Evolutionary conservation across 2,888 invertebrate genomes (phyloP).

Genomic region (Drosophila rellima): DNA sequence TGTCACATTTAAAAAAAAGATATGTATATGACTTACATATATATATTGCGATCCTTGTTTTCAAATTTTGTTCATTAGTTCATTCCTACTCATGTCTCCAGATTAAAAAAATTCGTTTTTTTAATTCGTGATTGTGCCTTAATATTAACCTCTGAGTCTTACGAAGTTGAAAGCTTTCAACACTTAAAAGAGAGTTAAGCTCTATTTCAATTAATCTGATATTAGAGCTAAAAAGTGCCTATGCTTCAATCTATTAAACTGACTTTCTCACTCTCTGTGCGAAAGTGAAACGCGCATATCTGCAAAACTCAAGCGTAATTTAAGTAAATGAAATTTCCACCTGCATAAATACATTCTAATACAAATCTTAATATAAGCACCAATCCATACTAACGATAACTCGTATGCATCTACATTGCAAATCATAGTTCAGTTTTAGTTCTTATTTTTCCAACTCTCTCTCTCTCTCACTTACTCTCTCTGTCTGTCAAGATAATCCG

Average conservation of each 20-base stretch:
- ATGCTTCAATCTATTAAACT: constrained; percentile 1
- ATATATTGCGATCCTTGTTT: too few relatives aligned
- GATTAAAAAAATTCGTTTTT: too few relatives aligned
- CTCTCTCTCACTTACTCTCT: background rate
- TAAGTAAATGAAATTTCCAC: constrained; percentile 75
- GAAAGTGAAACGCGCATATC: constrained; percentile 7
- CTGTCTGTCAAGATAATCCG: background rate
- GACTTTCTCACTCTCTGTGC: background rate
- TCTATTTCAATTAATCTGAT: constrained; percentile 1
- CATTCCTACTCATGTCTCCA: background rate
- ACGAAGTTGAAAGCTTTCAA: background rate
- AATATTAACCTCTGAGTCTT: background rate
- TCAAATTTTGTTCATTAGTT: background rate
- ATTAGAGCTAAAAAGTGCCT: constrained; percentile 17
- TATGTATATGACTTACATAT: too few relatives aligned
- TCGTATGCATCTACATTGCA: constrained; percentile 22
- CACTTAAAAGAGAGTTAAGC: constrained; percentile 1
- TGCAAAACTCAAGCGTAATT: constrained; percentile 43
- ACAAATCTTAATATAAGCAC: constrained; percentile 56
- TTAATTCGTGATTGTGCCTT: background rate
- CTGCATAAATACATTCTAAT: constrained; percentile 60
- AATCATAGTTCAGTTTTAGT: constrained; percentile 29
- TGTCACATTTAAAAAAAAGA: too few relatives aligned
- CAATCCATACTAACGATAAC: constrained; percentile 59
- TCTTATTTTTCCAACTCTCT: constrained; percentile 16